Evolutionary conservation across 2,888 invertebrate species (phyloP), one percentile per base, ranked within the genome.

Genomic region (Elegia similella): DNA sequence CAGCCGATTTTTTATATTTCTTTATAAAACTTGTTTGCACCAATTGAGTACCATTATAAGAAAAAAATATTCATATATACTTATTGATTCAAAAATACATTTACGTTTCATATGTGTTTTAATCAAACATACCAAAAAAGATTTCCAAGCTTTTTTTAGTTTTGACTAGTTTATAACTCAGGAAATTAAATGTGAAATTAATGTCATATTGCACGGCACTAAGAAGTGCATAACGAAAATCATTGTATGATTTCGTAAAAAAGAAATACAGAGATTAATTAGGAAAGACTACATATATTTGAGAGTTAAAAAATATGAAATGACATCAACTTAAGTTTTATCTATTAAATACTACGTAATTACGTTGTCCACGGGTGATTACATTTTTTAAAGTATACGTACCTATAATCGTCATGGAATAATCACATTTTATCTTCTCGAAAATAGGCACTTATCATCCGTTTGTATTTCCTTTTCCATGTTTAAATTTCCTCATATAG

Each of bases 161-260:
- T 50, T 50, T 50, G 50, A 50, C 50, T 50, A 50, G 50, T 50
- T 47, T 16, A 16, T 8, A 17, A 10, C 13, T 50, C 34, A 15
- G 17, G 15, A 34, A 8, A 10, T 16, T 6, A 12, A 17, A 38
- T 8, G 38, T 38, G n/a, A 50, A 34, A 16, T 34, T 12, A 34
- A 30, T 17, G 34, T 34, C 34, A 16, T 34, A 50, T 50, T 50
- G 34, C 34, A 50, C 50, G n/a, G 38, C 34, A 10, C 12, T 2
- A 34, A 12, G 12, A 12, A 38, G n/a, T 38, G 23, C 23, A 23
- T 23, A 38, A 34, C 17, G 5, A 15, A 50, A 50, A 50, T 17
- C 16, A 50, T 38, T 50, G 16, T 7, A 50, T 38, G 17, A 34
- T 50, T 34, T 48, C 32, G 7, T 10, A 29, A 13, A 29, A 29